These are phyloP conservation scores for Peromyscus leucopus DNA, from an alignment of 2,113 vertebrate species.

Conservation along the genomic window DNA sequence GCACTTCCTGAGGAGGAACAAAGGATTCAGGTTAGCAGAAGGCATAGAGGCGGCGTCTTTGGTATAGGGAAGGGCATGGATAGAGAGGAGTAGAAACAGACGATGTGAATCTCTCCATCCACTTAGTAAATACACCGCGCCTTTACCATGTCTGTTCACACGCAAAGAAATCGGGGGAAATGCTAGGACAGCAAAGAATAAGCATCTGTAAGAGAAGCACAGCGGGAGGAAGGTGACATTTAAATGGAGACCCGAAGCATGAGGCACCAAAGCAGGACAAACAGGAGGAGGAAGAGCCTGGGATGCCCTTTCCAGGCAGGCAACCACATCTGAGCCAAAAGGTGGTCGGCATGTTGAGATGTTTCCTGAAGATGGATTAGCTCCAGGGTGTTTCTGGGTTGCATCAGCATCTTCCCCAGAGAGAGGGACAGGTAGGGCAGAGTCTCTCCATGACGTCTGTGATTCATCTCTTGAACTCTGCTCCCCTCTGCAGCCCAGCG, in stretches of 20 bases:
- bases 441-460: neutral
- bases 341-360: neutral
- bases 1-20: neutral
- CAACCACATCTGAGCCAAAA: neutral
- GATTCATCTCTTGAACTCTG: conserved; percentile 22
- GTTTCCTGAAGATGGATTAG: neutral
- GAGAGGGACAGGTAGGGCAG: neutral
- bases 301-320: neutral
- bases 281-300: neutral
- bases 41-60: neutral
- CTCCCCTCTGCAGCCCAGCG: conserved; percentile 86
- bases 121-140: neutral
- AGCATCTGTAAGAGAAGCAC: neutral
- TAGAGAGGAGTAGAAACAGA: neutral
- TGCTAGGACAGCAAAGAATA: neutral
- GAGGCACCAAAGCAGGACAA: neutral
- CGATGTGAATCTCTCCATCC: neutral
- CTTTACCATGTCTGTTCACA: neutral
- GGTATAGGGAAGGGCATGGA: neutral
- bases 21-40: neutral
- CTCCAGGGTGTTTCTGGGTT: neutral
- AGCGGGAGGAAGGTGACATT: neutral
- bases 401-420: neutral
- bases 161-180: neutral
- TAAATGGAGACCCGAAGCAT: neutral